A percentile compares a stretch with the other conserved stretches of the same genome.
Conservation (phyloP, 2,113 vertebrate genomes). For the Rissa tridactyla region DNA sequence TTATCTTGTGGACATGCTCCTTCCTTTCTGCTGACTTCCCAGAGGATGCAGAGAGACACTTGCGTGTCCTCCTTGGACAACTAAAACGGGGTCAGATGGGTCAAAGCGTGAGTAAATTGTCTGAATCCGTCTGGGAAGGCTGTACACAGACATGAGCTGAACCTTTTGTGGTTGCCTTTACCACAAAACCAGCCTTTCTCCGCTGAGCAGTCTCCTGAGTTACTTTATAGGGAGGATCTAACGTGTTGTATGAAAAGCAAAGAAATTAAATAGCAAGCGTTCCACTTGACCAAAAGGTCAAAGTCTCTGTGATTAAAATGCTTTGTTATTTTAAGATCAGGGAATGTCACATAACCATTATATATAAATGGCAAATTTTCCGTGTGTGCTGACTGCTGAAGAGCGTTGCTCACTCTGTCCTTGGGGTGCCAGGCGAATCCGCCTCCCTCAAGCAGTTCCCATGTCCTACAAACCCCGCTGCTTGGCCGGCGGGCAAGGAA, state of each 20-base stretch:
- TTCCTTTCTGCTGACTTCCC: not conserved
- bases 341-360: constrained; percentile 60
- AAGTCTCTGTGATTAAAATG: constrained; percentile 56
- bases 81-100: rapidly evolving
- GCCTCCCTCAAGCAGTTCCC: constrained; percentile 2
- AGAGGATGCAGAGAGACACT: not conserved
- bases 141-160: not conserved
- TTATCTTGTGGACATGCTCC: not conserved
- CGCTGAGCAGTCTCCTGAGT: not conserved
- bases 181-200: not conserved
- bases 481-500: not conserved
- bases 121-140: not conserved
- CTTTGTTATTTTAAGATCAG: constrained; percentile 56
- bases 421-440: constrained; percentile 20
- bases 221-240: not conserved
- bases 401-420: constrained; percentile 2
- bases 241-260: constrained; percentile 27
- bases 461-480: not conserved
- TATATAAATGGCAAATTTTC: constrained; percentile 50
- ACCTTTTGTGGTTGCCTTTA: not conserved
- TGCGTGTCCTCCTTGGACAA: not conserved
- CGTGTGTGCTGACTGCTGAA: not conserved
- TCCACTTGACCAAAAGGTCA: constrained; percentile 65
- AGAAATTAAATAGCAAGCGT: constrained; percentile 40
- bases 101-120: not conserved